These are phyloP conservation scores for Apus apus DNA, from an alignment of 2,113 vertebrate genomes.

Conservation along the genomic window DNA sequence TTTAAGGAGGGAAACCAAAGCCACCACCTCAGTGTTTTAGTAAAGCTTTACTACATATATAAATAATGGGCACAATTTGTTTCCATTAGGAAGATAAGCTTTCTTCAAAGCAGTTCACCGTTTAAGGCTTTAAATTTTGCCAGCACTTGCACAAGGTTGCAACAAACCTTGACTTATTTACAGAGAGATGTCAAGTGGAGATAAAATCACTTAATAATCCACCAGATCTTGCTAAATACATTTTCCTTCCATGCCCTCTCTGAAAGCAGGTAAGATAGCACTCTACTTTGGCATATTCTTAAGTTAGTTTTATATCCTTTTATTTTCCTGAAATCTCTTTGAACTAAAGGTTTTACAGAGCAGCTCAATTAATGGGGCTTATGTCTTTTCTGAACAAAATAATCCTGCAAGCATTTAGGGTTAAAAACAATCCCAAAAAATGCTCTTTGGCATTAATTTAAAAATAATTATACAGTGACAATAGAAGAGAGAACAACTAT, in stretches of 20 bases:
- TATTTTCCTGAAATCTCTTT: neutral
- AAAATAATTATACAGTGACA: neutral
- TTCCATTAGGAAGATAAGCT: constrained; percentile 63
- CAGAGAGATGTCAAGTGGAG: constrained; percentile 73
- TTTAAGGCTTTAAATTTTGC: constrained; percentile 81
- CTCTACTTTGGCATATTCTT: constrained; percentile 8
- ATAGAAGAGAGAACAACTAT: neutral
- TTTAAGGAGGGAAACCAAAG: neutral
- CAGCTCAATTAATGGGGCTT: neutral
- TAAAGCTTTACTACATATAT: neutral
- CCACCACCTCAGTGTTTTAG: neutral
- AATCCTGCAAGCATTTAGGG: neutral
- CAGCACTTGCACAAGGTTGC: constrained; percentile 73
- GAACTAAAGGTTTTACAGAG: neutral
- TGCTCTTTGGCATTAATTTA: neutral
- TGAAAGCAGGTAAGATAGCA: constrained; percentile 8
- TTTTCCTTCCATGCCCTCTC: constrained; percentile 45
- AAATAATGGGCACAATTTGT: constrained; percentile 45
- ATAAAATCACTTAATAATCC: constrained; percentile 78
- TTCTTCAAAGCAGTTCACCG: constrained; percentile 75
- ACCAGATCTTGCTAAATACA: constrained; percentile 69
- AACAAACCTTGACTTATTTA: constrained; percentile 88
- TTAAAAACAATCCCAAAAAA: neutral
- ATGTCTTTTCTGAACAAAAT: neutral
- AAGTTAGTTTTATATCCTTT: neutral